phyloP scores from a whole-genome alignment of 1,140 invertebrate species.

The Dendroctonus ponderosae region DNA sequence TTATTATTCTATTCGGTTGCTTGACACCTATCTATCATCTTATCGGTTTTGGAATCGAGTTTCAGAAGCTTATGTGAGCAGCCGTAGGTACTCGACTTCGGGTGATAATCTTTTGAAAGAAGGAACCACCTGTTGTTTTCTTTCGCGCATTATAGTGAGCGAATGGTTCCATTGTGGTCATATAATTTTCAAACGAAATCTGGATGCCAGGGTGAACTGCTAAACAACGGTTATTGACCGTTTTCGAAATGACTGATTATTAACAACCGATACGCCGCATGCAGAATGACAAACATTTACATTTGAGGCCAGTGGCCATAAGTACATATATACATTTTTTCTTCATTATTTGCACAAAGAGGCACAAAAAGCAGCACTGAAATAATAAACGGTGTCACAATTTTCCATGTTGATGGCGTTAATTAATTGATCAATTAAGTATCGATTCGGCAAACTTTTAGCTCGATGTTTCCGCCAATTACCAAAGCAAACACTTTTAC shows the following conservation, averaged over 20 bases:
- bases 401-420: slow-evolving; percentile 16
- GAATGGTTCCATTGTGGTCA: no score
- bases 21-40: slow-evolving; percentile 31
- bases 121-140: slow-evolving; percentile 27
- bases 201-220: no score
- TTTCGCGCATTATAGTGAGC: background rate
- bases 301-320: background rate
- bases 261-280: no score
- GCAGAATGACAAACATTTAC: background rate
- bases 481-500: slow-evolving; percentile 30
- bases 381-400: slow-evolving; percentile 12
- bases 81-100: background rate
- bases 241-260: no score
- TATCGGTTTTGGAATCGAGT: slow-evolving; percentile 11
- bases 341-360: slow-evolving; percentile 7
- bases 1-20: slow-evolving; percentile 26
- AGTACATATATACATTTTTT: slow-evolving; percentile 12
- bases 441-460: slow-evolving; percentile 28
- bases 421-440: slow-evolving; percentile 29
- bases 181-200: no score
- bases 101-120: slow-evolving; percentile 12
- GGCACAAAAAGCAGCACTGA: slow-evolving; percentile 4
- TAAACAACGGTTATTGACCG: background rate
- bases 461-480: slow-evolving; percentile 27
- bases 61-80: slow-evolving; percentile 22